A percentile compares a stretch with the other conserved stretches of the same genome.
Conservation (phyloP, 2,888 invertebrate species). For the Ophion slaviceki region DNA sequence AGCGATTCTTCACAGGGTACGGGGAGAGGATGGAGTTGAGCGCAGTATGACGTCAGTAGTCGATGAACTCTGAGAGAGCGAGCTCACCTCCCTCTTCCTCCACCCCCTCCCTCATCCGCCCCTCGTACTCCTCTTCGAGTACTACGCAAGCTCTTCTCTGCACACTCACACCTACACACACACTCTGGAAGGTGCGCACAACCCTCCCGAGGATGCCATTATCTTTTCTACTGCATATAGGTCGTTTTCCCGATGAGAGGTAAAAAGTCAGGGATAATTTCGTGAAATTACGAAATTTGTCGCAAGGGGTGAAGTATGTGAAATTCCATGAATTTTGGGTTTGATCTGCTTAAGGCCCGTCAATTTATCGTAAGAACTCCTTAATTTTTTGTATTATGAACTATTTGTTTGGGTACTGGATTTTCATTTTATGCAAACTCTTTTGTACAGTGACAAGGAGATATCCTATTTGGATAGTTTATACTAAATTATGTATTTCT, state of each 20-base stretch:
- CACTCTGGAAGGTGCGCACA: constrained; percentile 26
- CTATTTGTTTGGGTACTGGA: too few species aligned
- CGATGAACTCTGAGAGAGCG: constrained; percentile 77
- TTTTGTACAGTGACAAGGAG: too few species aligned
- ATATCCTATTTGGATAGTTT: too few species aligned
- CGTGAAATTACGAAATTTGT: constrained; percentile 13
- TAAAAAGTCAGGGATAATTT: neutral
- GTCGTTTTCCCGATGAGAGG: constrained; percentile 1
- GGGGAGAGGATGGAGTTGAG: constrained; percentile 57
- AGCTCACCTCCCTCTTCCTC: neutral
- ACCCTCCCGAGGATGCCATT: constrained; percentile 48
- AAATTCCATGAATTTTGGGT: neutral
- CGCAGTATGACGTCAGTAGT: constrained; percentile 79
- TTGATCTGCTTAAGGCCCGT: neutral
- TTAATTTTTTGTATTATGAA: too few species aligned
- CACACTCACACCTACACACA: constrained; percentile 13
- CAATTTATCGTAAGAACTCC: too few species aligned
- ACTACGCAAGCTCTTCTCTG: constrained; percentile 74
- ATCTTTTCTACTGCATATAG: constrained; percentile 13
- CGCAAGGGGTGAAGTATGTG: neutral
- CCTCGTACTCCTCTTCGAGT: constrained; percentile 72
- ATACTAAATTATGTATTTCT: too few species aligned
- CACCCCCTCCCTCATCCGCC: neutral
- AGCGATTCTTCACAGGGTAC: constrained; percentile 57
- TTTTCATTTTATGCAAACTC: too few species aligned